phyloP scores from a whole-genome alignment of 2,113 vertebrate species.

The Centrocercus urophasianus region DNA sequence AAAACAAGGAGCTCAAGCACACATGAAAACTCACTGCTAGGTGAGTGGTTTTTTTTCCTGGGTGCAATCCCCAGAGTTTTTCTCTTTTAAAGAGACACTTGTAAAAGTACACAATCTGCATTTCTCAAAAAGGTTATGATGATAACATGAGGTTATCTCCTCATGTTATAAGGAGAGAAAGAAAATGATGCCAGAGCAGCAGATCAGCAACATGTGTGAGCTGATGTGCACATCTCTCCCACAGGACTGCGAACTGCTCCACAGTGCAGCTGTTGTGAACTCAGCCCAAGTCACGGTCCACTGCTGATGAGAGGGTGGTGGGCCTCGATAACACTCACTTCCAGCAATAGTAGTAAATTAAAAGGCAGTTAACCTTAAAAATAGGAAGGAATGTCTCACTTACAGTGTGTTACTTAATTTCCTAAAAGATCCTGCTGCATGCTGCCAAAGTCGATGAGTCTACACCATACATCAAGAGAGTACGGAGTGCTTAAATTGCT shows the following conservation, averaged over 20 bases:
- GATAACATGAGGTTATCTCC: too few relatives aligned
- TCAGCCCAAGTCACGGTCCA: accelerated
- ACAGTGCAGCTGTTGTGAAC: neutral
- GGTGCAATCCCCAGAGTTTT: neutral
- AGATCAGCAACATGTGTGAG: neutral
- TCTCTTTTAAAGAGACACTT: neutral
- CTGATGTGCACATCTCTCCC: neutral
- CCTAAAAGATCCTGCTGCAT: neutral
- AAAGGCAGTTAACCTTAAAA: neutral
- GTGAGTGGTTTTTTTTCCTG: neutral
- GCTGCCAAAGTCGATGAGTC: neutral
- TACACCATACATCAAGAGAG: accelerated
- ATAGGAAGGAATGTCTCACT: accelerated
- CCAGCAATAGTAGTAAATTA: neutral
- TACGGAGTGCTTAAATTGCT: accelerated
- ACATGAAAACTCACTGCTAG: neutral
- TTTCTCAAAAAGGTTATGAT: neutral
- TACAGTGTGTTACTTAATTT: accelerated
- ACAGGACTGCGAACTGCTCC: accelerated
- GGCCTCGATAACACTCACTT: accelerated
- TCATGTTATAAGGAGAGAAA: neutral
- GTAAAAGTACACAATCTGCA: neutral
- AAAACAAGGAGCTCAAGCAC: neutral
- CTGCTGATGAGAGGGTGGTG: accelerated
- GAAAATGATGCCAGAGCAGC: neutral